Percentiles rank a stretch among this genome's conserved stretches.
phyloP scores from a whole-genome alignment of 2,113 vertebrate genomes.

The Chaenocephalus aceratus region DNA sequence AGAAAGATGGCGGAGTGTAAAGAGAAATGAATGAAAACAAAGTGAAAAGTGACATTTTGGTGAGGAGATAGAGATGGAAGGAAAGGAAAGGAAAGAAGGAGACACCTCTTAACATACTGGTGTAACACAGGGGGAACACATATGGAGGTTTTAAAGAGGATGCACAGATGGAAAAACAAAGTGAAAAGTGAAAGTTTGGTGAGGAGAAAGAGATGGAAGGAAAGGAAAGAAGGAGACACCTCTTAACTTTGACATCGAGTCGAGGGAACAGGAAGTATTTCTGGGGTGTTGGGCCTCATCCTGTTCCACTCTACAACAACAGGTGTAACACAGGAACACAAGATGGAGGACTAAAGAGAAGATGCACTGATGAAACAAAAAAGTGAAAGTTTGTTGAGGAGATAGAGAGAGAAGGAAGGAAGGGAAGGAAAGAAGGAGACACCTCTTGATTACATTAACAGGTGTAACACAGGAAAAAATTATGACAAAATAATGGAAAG shows the following conservation, averaged over 20 bases:
- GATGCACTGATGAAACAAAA: too few relatives aligned
- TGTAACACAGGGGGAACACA: neutral
- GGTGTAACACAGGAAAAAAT: neutral
- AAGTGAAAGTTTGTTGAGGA: neutral
- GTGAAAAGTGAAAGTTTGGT: neutral
- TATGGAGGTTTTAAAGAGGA: too few relatives aligned
- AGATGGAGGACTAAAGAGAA: too few relatives aligned
- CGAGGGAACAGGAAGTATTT: too few relatives aligned
- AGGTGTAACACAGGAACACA: neutral
- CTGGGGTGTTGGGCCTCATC: too few relatives aligned
- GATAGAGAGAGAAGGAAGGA: neutral
- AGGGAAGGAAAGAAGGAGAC: too few relatives aligned
- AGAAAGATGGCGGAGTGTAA: too few relatives aligned
- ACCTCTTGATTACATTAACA: too few relatives aligned
- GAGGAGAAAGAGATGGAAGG: neutral
- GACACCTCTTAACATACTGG: too few relatives aligned
- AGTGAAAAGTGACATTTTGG: neutral
- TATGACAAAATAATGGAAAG: neutral
- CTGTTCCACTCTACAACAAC: too few relatives aligned
- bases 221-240: neutral
- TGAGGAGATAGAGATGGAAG: neutral
- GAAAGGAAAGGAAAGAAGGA: neutral
- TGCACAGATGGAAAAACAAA: too few relatives aligned
- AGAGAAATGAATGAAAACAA: too few relatives aligned
- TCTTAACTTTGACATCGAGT: neutral